A percentile compares a stretch with the other conserved stretches of the same genome.
phyloP scores from a whole-genome alignment of 2,888 invertebrate genomes.

The Mystacides longicornis region DNA sequence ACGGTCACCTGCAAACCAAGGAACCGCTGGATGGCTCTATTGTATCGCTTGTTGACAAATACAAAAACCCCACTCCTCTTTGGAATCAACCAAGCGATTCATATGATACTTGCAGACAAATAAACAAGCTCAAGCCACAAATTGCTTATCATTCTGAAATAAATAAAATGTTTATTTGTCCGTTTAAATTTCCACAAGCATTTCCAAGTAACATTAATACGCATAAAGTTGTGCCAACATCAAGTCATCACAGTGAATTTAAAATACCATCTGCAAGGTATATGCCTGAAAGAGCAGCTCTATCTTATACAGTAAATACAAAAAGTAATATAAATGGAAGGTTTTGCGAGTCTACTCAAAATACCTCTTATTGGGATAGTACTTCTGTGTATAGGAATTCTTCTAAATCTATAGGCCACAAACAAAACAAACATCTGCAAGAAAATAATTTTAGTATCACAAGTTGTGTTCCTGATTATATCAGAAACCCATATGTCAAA shows the following conservation, averaged over 20 bases:
- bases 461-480: not conserved
- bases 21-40: too few relatives aligned
- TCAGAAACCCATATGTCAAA: not conserved
- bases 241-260: not conserved
- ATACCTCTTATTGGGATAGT: not conserved
- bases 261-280: not conserved
- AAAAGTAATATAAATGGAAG: not conserved
- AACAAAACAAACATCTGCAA: not conserved
- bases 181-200: too few relatives aligned
- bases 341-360: not conserved
- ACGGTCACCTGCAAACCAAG: too few relatives aligned
- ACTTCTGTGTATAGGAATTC: not conserved
- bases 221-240: too few relatives aligned
- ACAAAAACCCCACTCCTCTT: too few relatives aligned
- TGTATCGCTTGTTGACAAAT: too few relatives aligned
- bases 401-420: not conserved
- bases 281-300: not conserved
- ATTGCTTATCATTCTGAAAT: too few relatives aligned
- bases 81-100: too few relatives aligned
- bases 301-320: not conserved
- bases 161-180: too few relatives aligned
- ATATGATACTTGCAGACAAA: too few relatives aligned
- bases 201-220: too few relatives aligned
- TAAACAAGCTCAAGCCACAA: too few relatives aligned
- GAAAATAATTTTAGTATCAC: not conserved